Evolutionary conservation across 92 coral and sea anemone species (phyloP).

Genomic region (Porites cylindrica): DNA sequence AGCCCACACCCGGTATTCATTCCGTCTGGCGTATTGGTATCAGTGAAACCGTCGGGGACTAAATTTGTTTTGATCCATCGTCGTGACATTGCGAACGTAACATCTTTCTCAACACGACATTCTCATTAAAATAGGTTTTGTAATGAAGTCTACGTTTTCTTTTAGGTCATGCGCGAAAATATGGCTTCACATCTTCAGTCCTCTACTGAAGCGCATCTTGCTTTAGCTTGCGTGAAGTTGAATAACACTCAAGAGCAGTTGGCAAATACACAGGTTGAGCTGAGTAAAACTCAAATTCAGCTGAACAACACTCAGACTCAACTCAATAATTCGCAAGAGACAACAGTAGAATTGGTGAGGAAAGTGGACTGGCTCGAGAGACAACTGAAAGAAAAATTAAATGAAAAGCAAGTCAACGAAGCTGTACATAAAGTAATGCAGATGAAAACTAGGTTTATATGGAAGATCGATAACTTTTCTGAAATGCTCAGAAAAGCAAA

Average conservation of each 20-base stretch:
- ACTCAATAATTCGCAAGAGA: neutral
- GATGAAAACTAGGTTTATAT: neutral
- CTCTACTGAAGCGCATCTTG: neutral
- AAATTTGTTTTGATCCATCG: too few relatives aligned
- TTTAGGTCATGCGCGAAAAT: neutral
- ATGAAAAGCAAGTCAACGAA: neutral
- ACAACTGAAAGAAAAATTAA: neutral
- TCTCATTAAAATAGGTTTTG: too few relatives aligned
- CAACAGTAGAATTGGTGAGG: neutral
- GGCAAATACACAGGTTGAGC: neutral
- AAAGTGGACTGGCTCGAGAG: neutral
- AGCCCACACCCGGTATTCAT: too few relatives aligned
- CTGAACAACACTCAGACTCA: neutral
- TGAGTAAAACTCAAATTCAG: neutral
- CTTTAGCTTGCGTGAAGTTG: neutral
- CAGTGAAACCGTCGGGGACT: too few relatives aligned
- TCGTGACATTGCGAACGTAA: too few relatives aligned
- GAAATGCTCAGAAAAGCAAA: conserved; percentile 19
- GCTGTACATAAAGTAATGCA: neutral
- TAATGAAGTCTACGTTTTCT: neutral
- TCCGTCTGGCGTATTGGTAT: too few relatives aligned
- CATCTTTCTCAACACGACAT: too few relatives aligned
- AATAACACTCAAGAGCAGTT: neutral
- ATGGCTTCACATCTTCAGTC: neutral
- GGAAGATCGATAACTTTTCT: conserved; percentile 48